Evolutionary conservation across 2,113 vertebrate species (phyloP).

Genomic region (Callipepla californica): DNA sequence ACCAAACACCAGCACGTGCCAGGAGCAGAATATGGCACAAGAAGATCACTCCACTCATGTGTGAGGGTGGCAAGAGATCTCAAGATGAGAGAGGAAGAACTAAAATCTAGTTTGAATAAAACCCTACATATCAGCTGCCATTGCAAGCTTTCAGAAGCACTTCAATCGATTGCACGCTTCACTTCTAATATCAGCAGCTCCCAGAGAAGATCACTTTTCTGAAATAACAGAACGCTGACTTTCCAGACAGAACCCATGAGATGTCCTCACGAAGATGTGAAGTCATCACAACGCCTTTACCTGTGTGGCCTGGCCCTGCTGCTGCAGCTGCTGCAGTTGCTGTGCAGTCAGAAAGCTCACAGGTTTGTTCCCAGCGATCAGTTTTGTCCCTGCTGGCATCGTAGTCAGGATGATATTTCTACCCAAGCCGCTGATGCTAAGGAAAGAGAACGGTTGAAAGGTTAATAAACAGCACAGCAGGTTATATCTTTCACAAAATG

Average conservation of each 20-base stretch:
- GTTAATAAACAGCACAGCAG: neutral
- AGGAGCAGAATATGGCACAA: neutral
- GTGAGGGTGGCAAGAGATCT: neutral
- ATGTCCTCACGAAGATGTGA: neutral
- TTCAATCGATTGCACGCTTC: neutral
- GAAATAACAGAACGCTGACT: neutral
- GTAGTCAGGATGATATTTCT: conserved; percentile 98
- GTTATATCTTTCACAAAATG: neutral
- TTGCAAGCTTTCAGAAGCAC: neutral
- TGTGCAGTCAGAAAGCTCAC: conserved; percentile 98
- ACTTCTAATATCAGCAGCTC: neutral
- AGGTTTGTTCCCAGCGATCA: conserved; percentile 96
- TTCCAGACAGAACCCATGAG: neutral
- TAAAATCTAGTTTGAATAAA: neutral
- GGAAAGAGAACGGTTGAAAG: neutral
- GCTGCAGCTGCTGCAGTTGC: conserved; percentile 97
- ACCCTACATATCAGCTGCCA: neutral
- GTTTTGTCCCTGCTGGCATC: conserved; percentile 95
- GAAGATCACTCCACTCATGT: neutral
- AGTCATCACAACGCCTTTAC: conserved; percentile 67
- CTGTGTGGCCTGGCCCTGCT: conserved; percentile 97
- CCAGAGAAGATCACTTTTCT: neutral
- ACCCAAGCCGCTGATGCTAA: conserved; percentile 91
- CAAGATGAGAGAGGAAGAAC: neutral
- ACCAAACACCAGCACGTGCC: neutral